phyloP scores from a whole-genome alignment of 2,797 vertebrate species.

The Scomberomorus guttatus region DNA sequence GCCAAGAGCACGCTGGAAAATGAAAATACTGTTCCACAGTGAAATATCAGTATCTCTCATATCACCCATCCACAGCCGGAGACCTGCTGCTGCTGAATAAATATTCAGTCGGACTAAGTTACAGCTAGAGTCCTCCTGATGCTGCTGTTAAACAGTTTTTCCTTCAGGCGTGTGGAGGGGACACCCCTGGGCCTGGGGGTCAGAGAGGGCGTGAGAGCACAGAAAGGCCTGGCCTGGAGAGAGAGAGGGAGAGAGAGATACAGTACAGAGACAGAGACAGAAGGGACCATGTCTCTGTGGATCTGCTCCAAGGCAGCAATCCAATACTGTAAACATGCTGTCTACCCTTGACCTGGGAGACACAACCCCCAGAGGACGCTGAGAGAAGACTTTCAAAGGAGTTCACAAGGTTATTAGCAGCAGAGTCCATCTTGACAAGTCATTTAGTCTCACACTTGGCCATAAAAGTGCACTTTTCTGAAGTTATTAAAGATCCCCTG shows the following conservation, averaged over 20 bases:
- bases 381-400: constrained; percentile 39
- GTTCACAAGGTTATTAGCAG: constrained; percentile 51
- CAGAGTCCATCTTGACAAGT: constrained; percentile 28
- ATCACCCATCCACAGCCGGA: constrained; percentile 43
- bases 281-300: constrained; percentile 59
- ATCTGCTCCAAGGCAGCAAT: constrained; percentile 61
- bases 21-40: constrained; percentile 52
- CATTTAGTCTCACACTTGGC: not conserved
- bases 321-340: constrained; percentile 74
- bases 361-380: constrained; percentile 34
- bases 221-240: constrained; percentile 56
- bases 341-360: constrained; percentile 56
- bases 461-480: not conserved
- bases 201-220: constrained; percentile 78
- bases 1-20: constrained; percentile 54
- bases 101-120: constrained; percentile 66
- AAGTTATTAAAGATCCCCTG: constrained; percentile 9
- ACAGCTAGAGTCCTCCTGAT: constrained; percentile 42
- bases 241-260: constrained; percentile 5
- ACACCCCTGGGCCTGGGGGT: constrained; percentile 69
- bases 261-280: constrained; percentile 36
- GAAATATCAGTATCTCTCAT: constrained; percentile 51
- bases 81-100: constrained; percentile 75
- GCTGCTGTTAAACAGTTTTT: constrained; percentile 63
- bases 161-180: constrained; percentile 69